Evolutionary conservation across 2,888 invertebrate genomes (phyloP), one percentile per base, ranked within the genome.

Genomic region (Polietes domitor): DNA sequence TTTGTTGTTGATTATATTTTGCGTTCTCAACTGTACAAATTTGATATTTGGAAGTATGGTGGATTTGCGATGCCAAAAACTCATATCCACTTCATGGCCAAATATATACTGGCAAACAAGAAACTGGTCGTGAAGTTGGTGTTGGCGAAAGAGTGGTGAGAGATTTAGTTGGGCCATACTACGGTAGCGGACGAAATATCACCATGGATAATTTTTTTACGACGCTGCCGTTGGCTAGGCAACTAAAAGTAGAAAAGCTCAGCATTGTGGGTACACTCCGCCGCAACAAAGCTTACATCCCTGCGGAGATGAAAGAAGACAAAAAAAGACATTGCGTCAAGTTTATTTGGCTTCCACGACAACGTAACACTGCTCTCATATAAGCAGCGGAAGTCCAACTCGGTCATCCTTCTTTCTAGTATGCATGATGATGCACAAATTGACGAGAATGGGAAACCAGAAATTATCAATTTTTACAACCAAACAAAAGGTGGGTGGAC

Each of bases 11-110:
- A 37, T 37, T 37, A 37, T 37, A 37, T 37, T 37, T 37, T 37
- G 37, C 37, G 37, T 37, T 37, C 37, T 37, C 37, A 37, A 37
- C 37, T 37, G 37, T 37, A 37, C 37, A 37, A 37, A 37, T 37
- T 37, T 37, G 37, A 37, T 37, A 37, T 37, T 37, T 77, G 3
- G 70, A 77, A 26, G 70, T 77, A 72, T 84, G 77, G 70, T 82
- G 79, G 82, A 43, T 61, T 19, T 82, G 71, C 53, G 82, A 74
- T 70, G 58, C 74, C 55, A 28, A 77, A 75, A 82, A 78, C 53
- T 70, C 58, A 50, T 78, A 78, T 75, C 75, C 74, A 61, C 61
- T 82, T 50, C 47, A 55, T 70, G 82, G 81, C 32, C 68, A 81
- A 53, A 73, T 73, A 73, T 73, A 58, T 58, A 73, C 73, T 47